Base-by-base conservation (phyloP, 2,888 invertebrate species). In the Eupithecia subumbrata region DNA sequence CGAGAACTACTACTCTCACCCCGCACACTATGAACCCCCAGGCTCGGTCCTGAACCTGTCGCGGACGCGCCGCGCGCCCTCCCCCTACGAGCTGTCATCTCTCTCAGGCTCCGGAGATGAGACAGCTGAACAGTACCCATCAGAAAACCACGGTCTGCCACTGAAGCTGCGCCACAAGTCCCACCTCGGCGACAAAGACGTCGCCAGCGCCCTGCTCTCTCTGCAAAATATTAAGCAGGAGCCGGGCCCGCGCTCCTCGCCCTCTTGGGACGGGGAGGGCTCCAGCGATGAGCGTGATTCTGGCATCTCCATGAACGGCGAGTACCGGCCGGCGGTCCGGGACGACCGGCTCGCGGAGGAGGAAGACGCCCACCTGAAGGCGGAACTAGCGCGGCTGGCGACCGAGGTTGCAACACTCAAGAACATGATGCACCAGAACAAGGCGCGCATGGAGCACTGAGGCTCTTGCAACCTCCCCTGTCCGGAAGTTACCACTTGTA, bases 121-220 rank as follows among this genome's bases (percentile, higher is more conserved):
- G 83, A 90, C 89, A 66, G 86, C 94, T 75, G 93, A 95, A 76
- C 95, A 93, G 81, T 93, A 95, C 80, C 96, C 96, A 79, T 95
- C 96, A 52, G 94, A 94, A 76, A 97, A 97, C 92, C 97, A 97
- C 88, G 96, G 97, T 84, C 95, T 98, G 88, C 98, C 98, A 4
- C 96, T 98, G 84, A 98, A 98, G 89, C 95, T 98, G 81, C 97
- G 98, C 88, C 98, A 98, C 95, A 98, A 98, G 92, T 97, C 97
- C 56, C 97, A 98, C 87, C 95, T 98, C 78, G 98, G 98, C 14
- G 98, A 98, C 88, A 98, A 98, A 89, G 98, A 98, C 88, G 97
- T 97, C 12, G 98, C 98, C 14, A 97, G 98, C 76, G 97, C 97
- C 18, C 95, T 97, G 75, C 95, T 97, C n/a, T 97, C 97, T 63